Percentiles rank a stretch among this genome's conserved stretches.
Conservation (phyloP, 1,140 invertebrate species). For the Rhynchophorus ferrugineus region DNA sequence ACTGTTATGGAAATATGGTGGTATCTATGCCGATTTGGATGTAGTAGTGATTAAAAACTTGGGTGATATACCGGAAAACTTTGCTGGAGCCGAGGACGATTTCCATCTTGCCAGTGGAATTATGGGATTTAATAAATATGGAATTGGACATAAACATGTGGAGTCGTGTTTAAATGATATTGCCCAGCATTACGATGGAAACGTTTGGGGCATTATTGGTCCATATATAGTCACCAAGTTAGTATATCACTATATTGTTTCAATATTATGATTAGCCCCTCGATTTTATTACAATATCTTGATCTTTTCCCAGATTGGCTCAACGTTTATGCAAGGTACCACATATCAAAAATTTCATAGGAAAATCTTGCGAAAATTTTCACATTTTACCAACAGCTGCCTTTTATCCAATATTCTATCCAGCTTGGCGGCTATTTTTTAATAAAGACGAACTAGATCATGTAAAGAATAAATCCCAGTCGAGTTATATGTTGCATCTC, state of each 20-base stretch:
- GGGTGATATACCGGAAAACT: constrained; percentile 51
- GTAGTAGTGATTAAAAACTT: constrained; percentile 58
- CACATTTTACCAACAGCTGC: constrained; percentile 50
- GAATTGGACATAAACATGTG: constrained; percentile 50
- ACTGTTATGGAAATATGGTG: constrained; percentile 70
- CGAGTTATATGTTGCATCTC: constrained; percentile 55
- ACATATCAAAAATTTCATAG: constrained; percentile 45
- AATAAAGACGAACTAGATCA: constrained; percentile 43
- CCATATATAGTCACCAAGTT: constrained; percentile 58
- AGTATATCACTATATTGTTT: no score
- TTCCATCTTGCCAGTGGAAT: constrained; percentile 54
- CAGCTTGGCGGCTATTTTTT: constrained; percentile 54
- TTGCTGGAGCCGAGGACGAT: constrained; percentile 54
- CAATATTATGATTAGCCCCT: no score
- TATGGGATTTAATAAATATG: constrained; percentile 46
- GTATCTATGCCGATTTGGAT: constrained; percentile 70
- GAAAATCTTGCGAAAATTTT: constrained; percentile 53
- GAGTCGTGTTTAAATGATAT: constrained; percentile 51
- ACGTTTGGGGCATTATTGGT: constrained; percentile 62
- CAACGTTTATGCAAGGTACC: no score
- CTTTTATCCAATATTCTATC: constrained; percentile 60
- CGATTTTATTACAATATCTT: no score
- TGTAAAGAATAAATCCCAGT: constrained; percentile 40
- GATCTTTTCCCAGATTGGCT: no score
- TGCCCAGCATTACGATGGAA: constrained; percentile 50